A percentile compares a stretch with the other conserved stretches of the same genome.
These are phyloP conservation scores for Craterocephalus amniculus DNA, from an alignment of 2,797 vertebrate species.

Conservation along the genomic window DNA sequence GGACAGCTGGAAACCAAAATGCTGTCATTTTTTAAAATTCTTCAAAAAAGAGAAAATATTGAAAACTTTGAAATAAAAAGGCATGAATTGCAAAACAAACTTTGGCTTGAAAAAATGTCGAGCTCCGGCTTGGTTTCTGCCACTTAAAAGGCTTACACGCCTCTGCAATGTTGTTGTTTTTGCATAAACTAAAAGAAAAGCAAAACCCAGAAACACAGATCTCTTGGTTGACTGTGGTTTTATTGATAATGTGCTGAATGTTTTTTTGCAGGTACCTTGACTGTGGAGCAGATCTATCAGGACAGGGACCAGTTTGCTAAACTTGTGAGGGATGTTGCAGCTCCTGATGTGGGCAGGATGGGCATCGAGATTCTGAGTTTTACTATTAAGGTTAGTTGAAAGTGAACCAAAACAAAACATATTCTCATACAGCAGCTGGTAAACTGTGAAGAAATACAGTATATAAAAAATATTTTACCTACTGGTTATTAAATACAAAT, in stretches of 20 bases:
- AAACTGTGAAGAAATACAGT: background rate
- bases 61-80: background rate
- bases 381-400: constrained; percentile 90
- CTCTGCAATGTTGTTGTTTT: background rate
- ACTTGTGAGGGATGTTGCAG: constrained; percentile 92
- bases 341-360: constrained; percentile 94
- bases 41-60: background rate
- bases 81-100: background rate
- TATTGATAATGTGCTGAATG: background rate
- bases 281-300: constrained; percentile 96
- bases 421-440: background rate
- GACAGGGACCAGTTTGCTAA: constrained; percentile 96
- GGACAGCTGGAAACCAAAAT: background rate
- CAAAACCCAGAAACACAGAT: too few species aligned
- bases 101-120: background rate
- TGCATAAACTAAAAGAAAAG: background rate
- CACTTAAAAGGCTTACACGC: background rate
- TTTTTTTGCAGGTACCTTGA: constrained; percentile 87
- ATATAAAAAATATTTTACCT: too few species aligned
- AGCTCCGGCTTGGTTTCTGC: background rate
- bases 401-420: background rate
- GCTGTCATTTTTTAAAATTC: background rate
- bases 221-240: too few species aligned
- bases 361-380: constrained; percentile 97
- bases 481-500: background rate